Conservation (phyloP, 2,888 invertebrate species). For the Crioceris asparagi region DNA sequence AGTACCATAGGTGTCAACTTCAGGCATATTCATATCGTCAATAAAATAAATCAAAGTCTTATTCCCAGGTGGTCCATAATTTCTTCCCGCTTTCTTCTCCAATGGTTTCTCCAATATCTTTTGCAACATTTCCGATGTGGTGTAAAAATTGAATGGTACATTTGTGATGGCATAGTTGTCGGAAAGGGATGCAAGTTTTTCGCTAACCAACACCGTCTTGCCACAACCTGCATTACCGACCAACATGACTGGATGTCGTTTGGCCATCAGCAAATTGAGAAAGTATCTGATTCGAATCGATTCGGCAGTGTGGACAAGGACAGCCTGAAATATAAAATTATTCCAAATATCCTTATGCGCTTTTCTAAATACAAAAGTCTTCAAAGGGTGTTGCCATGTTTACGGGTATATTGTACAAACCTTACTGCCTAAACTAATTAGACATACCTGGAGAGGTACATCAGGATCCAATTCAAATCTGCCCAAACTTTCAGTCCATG, state of each 20-base stretch:
- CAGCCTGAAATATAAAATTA: constrained; percentile 48
- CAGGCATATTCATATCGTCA: constrained; percentile 98
- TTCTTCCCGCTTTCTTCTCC: constrained; percentile 90
- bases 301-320: constrained; percentile 86
- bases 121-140: constrained; percentile 87
- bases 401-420: no score
- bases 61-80: constrained; percentile 91
- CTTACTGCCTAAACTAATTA: no score
- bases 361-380: neutral
- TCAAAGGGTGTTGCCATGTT: no score
- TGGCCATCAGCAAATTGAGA: constrained; percentile 78
- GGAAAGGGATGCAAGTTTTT: constrained; percentile 59
- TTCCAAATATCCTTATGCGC: neutral
- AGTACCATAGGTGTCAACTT: constrained; percentile 80
- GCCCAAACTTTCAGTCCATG: constrained; percentile 82
- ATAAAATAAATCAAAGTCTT: constrained; percentile 91
- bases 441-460: constrained; percentile 68
- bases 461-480: constrained; percentile 89
- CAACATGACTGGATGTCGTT: constrained; percentile 86
- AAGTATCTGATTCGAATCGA: constrained; percentile 84
- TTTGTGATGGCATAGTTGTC: constrained; percentile 84
- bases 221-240: constrained; percentile 90
- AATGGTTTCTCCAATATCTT: constrained; percentile 87
- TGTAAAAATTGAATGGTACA: constrained; percentile 94
- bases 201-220: constrained; percentile 75